Percentiles rank a stretch among this genome's conserved stretches.
Conservation (phyloP, 2,888 invertebrate species). For the Eupelmus urozonus region DNA sequence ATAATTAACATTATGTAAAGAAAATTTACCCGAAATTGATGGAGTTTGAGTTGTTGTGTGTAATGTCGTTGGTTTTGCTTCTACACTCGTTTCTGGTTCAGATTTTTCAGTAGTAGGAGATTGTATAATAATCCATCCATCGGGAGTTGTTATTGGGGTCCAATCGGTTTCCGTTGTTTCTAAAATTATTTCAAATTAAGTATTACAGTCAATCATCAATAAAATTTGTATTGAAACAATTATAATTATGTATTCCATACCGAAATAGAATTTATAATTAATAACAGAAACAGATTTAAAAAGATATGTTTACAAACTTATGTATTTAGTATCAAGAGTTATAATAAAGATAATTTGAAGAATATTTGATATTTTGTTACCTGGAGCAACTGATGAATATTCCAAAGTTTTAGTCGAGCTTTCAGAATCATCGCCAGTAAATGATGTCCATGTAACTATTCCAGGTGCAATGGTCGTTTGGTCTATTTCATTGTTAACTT, state of each 20-base stretch:
- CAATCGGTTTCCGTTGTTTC: conserved; percentile 78
- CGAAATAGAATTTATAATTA: background rate
- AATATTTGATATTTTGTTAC: conserved; percentile 29
- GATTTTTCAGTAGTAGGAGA: conserved; percentile 70
- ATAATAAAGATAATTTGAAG: background rate
- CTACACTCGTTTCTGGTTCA: conserved; percentile 60
- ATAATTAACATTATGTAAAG: background rate
- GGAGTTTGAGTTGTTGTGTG: conserved; percentile 5
- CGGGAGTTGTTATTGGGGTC: conserved; percentile 83
- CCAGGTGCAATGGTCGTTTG: conserved; percentile 72
- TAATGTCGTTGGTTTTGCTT: conserved; percentile 12
- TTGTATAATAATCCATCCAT: conserved; percentile 82
- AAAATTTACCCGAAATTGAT: conserved; percentile 12
- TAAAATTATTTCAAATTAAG: conserved; percentile 63
- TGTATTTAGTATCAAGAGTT: background rate
- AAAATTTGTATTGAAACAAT: background rate
- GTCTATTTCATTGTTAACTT: conserved; percentile 60
- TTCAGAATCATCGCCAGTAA: conserved; percentile 69
- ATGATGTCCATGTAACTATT: conserved; percentile 79
- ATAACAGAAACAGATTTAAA: too few relatives aligned
- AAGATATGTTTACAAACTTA: background rate
- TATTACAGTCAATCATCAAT: background rate
- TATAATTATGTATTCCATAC: background rate
- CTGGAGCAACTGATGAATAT: conserved; percentile 62
- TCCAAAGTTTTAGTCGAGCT: conserved; percentile 65